Evolutionary conservation across 2,888 invertebrate species (phyloP).

Genomic region (Netelia virgata): DNA sequence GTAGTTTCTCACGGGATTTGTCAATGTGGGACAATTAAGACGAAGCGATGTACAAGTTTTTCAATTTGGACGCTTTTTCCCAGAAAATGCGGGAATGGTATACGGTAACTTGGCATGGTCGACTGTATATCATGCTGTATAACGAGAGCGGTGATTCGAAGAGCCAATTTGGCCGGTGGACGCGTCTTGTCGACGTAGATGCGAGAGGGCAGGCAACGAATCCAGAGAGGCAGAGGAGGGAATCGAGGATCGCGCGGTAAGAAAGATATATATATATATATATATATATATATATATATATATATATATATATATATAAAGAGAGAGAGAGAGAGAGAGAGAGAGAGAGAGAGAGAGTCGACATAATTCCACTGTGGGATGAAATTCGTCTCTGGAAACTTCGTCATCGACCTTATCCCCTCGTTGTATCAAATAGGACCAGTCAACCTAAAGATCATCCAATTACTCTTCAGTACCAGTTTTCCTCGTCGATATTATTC

Average conservation of each 20-base stretch:
- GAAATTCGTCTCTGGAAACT: constrained; percentile 14
- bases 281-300: too few relatives aligned
- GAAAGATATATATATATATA: not conserved
- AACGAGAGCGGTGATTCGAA: constrained; percentile 5
- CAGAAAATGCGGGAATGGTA: too few relatives aligned
- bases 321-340: too few relatives aligned
- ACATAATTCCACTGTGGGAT: not conserved
- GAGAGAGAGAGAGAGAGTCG: too few relatives aligned
- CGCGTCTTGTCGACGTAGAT: constrained; percentile 10
- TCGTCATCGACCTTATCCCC: constrained; percentile 34
- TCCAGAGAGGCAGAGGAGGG: not conserved
- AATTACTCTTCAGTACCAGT: constrained; percentile 59
- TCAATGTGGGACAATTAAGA: too few relatives aligned
- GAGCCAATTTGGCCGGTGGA: constrained; percentile 43
- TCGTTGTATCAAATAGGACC: constrained; percentile 53
- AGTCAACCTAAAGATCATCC: constrained; percentile 63
- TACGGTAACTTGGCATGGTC: not conserved
- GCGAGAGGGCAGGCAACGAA: constrained; percentile 26
- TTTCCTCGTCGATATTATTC: constrained; percentile 56
- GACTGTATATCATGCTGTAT: not conserved
- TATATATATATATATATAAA: too few relatives aligned
- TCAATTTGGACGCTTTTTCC: too few relatives aligned
- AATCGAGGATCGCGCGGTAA: not conserved
- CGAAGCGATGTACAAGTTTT: too few relatives aligned
- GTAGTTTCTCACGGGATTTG: too few relatives aligned